Evolutionary conservation across 1,140 invertebrate genomes (phyloP), one percentile per base, ranked within the genome.

Genomic region (Heliconius congener): DNA sequence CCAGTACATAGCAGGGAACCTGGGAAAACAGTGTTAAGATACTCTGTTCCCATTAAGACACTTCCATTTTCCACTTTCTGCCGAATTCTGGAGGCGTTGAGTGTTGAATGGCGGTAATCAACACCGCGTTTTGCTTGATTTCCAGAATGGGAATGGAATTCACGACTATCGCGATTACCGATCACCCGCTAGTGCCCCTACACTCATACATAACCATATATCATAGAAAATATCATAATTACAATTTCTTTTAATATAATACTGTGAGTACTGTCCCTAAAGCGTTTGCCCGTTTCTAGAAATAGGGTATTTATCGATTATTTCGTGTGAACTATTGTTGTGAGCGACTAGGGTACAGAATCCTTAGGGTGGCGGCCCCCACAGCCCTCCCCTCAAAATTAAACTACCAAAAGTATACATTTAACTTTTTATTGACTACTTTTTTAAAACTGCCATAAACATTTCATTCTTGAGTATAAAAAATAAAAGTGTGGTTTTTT

Each of bases 321-420:
- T 87, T 92, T 86, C 84, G 82, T 89, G 89, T 90, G 89, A 89
- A 90, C 90, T 92, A 91, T 92, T 93, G 92, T 93, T 88, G 80
- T 81, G 82, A 66, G 77, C 80, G 84, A 87, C 80, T 86, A 87
- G 90, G 87, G 86, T 78, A 84, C 89, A 91, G 89, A 90, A 88
- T 91, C 90, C 83, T 86, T 86, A 85, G 91, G 91, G 90, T 90
- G 85, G 81, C 84, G 74, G 81, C 85, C 86, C 82, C 78, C 80
- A 81, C 74, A 23, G 37, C 74, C 82, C 82, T 77, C 78, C 83
- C 82, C 82, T 73, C 80, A 79, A 86, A 84, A 80, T 82, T 83
- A 85, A 85, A 84, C 83, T 84, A 86, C 83, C 85, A 88, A 88
- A 88, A 81, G 84, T 82, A 84, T 76, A 83, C 80, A 82, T 79